Percentiles rank a stretch among this genome's conserved stretches.
phyloP scores from a whole-genome alignment of 2,113 vertebrate species.

The Peromyscus californicus region DNA sequence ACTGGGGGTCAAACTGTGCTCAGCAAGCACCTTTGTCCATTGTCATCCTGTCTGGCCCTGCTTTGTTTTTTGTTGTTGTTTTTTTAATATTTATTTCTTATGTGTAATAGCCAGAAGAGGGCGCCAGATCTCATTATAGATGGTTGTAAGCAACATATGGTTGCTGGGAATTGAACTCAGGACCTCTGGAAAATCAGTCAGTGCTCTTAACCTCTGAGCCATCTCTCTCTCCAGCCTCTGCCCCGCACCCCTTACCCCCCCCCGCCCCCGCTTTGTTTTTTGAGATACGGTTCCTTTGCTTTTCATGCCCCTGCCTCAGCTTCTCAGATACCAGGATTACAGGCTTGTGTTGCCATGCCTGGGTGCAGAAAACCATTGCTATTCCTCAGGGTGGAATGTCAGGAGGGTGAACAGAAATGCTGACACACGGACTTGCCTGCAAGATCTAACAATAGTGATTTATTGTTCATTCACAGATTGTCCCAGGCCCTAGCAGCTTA shows the following conservation, averaged over 20 bases:
- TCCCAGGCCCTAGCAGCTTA: background rate
- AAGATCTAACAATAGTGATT: background rate
- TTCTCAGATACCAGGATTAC: background rate
- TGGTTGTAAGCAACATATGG: too few relatives aligned
- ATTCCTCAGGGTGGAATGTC: background rate
- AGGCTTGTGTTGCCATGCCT: background rate
- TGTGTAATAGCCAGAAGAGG: too few relatives aligned
- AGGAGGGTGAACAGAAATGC: background rate
- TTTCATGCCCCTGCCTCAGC: background rate
- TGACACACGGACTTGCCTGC: background rate
- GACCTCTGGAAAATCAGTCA: too few relatives aligned
- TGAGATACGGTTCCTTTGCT: background rate
- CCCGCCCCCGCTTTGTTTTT: background rate
- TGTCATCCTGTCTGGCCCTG: background rate
- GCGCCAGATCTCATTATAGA: too few relatives aligned
- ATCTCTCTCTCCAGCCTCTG: too few relatives aligned
- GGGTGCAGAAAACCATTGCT: slow-evolving; percentile 17
- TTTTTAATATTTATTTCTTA: too few relatives aligned
- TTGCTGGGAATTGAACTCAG: too few relatives aligned
- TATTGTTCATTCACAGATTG: background rate
- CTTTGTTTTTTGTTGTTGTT: background rate
- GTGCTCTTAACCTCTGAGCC: too few relatives aligned
- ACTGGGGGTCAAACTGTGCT: background rate
- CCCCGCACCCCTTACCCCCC: too few relatives aligned
- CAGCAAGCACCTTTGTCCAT: background rate